A percentile compares a stretch with the other conserved stretches of the same genome.
These are phyloP conservation scores for Monochamus saltuarius DNA, from an alignment of 1,140 invertebrate genomes.

Conservation along the genomic window DNA sequence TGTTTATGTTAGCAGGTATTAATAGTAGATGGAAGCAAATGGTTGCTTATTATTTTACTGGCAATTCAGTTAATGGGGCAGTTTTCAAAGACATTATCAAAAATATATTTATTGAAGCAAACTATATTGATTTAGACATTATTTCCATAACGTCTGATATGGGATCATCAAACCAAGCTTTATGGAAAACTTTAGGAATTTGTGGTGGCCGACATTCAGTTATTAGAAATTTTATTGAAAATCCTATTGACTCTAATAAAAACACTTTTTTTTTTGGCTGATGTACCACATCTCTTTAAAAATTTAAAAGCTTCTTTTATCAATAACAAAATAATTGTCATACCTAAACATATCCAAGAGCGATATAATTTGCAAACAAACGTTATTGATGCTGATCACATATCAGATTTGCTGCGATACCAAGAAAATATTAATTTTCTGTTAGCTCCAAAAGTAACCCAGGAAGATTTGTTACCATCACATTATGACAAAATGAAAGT, in stretches of 20 bases:
- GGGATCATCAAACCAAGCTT: no score
- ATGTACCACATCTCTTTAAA: no score
- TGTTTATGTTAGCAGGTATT: slow-evolving; percentile 27
- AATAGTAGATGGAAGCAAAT: slow-evolving; percentile 25
- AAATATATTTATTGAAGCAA: slow-evolving; percentile 22
- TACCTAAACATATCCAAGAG: slow-evolving; percentile 19
- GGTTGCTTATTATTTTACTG: slow-evolving; percentile 27
- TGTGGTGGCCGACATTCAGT: no score
- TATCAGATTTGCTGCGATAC: no score
- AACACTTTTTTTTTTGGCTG: no score
- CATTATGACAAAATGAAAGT: slow-evolving; percentile 24
- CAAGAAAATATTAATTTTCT: no score
- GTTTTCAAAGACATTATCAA: slow-evolving; percentile 19
- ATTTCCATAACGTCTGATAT: no score
- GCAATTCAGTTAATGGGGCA: slow-evolving; percentile 15
- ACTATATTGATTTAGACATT: slow-evolving; percentile 7
- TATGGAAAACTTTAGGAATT: no score
- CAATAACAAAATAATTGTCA: slow-evolving; percentile 23
- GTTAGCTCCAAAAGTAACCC: slow-evolving; percentile 6
- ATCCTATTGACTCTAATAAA: no score
- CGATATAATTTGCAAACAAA: slow-evolving; percentile 6
- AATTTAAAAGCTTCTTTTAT: no score
- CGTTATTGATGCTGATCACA: slow-evolving; percentile 3
- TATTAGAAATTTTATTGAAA: no score
- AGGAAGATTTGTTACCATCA: slow-evolving; percentile 9